Evolutionary conservation across 2,888 invertebrate genomes (phyloP), one percentile per base, ranked within the genome.

Genomic region (Acanthosepion lycidas): DNA sequence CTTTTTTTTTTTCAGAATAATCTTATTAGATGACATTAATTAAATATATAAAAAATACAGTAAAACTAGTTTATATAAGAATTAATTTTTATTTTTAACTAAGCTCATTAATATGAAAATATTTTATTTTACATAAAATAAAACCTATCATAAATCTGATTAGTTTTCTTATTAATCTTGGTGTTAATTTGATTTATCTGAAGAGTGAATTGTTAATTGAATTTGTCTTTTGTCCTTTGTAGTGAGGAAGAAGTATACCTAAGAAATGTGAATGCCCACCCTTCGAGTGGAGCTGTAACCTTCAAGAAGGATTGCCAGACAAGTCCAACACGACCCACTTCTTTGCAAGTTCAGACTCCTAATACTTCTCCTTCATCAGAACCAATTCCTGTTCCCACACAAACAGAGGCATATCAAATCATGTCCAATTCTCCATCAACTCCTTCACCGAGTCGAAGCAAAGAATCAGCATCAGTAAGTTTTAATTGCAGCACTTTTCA

Each of bases 341-440:
- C 96, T 42, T 96, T 96, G 91, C 96, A 96, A 94, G 96, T 96
- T 93, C 95, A 94, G 91, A 95, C 95, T 33, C 96, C 95, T 48
- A 94, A 92, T 91, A 95, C 95, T 93, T 95, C 95, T 91, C 95
- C 96, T 26, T 95, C 96, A 28, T 96, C 98, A 15, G 98, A 98
- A 97, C 98, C 98, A 15, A 98, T 98, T 95, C 98, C 98, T 8
- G 98, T 98, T 94, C 98, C 98, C 23, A 98, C 98, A 20, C 98
- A 98, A 96, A 97, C 98, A 95, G 98, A 98, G 94, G 98, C 98
- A 23, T 98, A 97, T 96, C 97, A 98, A 95, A 98, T 98, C 92
- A 97, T 97, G 95, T 96, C 96, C 93, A 96, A 96, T 94, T 96
- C 96, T 1, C 96, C 96, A 12, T 95, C 95, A 33, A 94, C 94